A percentile compares a stretch with the other conserved stretches of the same genome.
Evolutionary conservation across 2,797 vertebrate genomes (phyloP).

Genomic region (Periparus ater): DNA sequence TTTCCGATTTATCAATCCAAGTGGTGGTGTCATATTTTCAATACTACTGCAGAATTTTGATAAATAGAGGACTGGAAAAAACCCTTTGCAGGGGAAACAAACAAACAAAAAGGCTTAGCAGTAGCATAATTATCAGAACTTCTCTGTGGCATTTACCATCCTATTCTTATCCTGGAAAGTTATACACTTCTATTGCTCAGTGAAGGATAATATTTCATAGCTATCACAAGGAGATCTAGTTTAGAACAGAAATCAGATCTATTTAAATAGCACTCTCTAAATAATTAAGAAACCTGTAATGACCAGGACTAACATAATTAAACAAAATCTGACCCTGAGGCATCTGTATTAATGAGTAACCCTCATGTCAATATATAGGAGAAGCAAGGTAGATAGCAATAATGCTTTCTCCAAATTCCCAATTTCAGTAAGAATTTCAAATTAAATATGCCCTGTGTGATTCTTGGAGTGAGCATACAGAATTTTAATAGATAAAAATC

Average conservation of each 20-base stretch:
- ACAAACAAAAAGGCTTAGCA: not conserved
- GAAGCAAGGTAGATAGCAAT: not conserved
- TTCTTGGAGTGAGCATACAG: not conserved
- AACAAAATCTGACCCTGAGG: not conserved
- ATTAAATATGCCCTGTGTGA: not conserved
- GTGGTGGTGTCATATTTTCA: conserved; percentile 6
- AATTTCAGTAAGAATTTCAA: not conserved
- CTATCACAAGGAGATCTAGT: not conserved
- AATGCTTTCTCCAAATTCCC: not conserved
- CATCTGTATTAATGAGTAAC: not conserved
- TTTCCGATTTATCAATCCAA: conserved; percentile 36
- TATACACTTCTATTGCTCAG: not conserved
- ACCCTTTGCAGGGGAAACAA: not conserved
- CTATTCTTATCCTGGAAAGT: not conserved
- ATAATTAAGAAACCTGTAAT: not conserved
- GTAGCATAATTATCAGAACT: not conserved
- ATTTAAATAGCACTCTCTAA: not conserved
- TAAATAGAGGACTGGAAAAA: conserved; percentile 8
- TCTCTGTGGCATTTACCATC: not conserved
- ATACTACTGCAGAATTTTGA: conserved; percentile 14
- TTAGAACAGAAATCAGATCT: not conserved
- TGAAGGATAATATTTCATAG: not conserved
- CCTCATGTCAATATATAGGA: not conserved
- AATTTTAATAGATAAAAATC: not conserved
- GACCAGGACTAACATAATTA: not conserved